A percentile compares a stretch with the other conserved stretches of the same genome.
Conservation (phyloP, 2,113 vertebrate species). For the Lipophrys pholis region DNA sequence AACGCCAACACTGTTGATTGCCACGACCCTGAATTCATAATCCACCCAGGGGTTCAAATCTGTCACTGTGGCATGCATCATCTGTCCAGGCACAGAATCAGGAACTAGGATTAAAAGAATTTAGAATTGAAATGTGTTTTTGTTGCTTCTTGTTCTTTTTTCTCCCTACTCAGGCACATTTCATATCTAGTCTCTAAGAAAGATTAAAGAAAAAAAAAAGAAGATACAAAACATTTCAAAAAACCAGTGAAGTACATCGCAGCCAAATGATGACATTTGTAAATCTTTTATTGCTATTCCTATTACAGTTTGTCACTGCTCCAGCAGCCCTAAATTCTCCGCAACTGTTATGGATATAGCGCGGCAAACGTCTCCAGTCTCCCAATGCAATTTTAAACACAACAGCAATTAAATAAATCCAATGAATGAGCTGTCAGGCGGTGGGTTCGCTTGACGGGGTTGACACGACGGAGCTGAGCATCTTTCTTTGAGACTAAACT, state of each 20-base stretch:
- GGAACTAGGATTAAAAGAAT: constrained; percentile 84
- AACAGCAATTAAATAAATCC: constrained; percentile 1
- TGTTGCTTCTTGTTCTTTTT: neutral
- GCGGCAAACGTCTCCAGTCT: neutral
- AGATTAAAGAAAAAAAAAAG: neutral
- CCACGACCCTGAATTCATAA: constrained; percentile 84
- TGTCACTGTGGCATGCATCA: constrained; percentile 78
- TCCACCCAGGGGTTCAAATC: constrained; percentile 84
- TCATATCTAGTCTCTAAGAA: constrained; percentile 25
- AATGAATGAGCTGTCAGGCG: constrained; percentile 4
- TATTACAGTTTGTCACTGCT: neutral
- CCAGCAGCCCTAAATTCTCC: neutral
- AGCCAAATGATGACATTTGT: neutral
- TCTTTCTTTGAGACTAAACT: neutral
- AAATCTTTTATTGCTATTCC: constrained; percentile 7
- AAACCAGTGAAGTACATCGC: constrained; percentile 15
- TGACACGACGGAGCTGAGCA: neutral
- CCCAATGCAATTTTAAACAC: constrained; percentile 14
- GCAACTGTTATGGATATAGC: neutral
- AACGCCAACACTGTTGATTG: constrained; percentile 82
- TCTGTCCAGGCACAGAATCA: constrained; percentile 83
- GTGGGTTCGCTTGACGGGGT: neutral
- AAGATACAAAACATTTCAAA: constrained; percentile 3
- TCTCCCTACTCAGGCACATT: neutral
- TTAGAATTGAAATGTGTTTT: constrained; percentile 64